A percentile compares a stretch with the other conserved stretches of the same genome.
These are phyloP conservation scores for Strigops habroptila DNA, from an alignment of 2,113 vertebrate species.

Conservation along the genomic window DNA sequence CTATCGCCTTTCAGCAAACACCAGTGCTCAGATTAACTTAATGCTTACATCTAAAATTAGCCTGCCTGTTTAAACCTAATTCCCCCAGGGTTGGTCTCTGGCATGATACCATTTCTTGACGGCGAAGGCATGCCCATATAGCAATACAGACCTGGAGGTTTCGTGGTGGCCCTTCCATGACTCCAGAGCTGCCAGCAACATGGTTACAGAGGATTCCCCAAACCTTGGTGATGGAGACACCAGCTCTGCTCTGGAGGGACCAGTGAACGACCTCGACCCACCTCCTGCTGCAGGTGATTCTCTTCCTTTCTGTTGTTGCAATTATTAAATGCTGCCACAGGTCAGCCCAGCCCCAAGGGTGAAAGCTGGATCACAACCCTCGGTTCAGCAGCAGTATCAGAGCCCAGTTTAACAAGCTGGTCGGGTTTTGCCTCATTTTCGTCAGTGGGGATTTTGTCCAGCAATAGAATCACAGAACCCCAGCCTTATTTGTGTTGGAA, in stretches of 20 bases:
- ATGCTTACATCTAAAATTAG: constrained; percentile 20
- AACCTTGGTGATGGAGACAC: background rate
- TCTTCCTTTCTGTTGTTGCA: background rate
- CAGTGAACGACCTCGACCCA: background rate
- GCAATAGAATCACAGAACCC: background rate
- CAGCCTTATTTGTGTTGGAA: background rate
- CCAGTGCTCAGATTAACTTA: constrained; percentile 8
- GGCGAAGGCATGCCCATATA: fast-evolving
- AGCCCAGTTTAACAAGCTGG: background rate
- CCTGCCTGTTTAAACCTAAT: background rate
- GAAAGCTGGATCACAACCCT: background rate
- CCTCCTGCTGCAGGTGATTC: background rate
- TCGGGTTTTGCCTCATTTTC: constrained; percentile 32
- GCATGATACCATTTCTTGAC: background rate
- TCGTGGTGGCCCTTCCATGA: background rate
- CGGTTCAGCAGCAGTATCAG: fast-evolving
- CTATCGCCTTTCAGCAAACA: background rate
- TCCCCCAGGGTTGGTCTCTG: background rate
- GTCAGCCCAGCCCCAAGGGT: background rate
- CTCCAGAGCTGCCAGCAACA: background rate
- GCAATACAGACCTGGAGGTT: fast-evolving
- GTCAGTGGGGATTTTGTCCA: background rate
- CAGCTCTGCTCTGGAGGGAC: background rate
- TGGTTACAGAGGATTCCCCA: background rate
- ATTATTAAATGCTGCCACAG: background rate